phyloP scores from a whole-genome alignment of 2,888 invertebrate genomes.

The Torymus texanus region DNA sequence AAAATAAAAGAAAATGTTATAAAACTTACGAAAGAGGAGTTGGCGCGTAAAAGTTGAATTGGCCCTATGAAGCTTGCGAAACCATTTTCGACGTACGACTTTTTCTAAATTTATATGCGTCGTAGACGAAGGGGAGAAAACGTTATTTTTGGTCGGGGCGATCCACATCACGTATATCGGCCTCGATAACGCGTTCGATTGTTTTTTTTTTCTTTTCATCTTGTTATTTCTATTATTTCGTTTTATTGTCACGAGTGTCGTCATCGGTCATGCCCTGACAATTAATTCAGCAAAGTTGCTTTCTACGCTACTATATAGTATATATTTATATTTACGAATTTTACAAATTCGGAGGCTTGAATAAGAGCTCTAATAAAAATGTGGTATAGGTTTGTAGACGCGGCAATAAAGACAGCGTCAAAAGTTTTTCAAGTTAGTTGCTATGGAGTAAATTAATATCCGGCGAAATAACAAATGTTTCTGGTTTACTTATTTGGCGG shows the following conservation, averaged over 20 bases:
- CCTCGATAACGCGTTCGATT: slow-evolving; percentile 32
- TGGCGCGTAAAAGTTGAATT: no score
- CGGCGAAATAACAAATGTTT: slow-evolving; percentile 7
- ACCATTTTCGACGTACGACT: neutral
- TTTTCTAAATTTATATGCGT: slow-evolving; percentile 12
- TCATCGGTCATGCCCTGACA: slow-evolving; percentile 60
- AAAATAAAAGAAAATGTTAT: neutral
- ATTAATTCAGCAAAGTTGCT: slow-evolving; percentile 36
- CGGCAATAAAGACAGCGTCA: slow-evolving; percentile 30
- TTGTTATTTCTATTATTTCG: slow-evolving; percentile 15
- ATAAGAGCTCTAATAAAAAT: slow-evolving; percentile 40
- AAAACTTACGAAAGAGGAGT: no score
- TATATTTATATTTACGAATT: slow-evolving; percentile 14
- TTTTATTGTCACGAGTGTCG: slow-evolving; percentile 56
- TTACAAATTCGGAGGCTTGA: slow-evolving; percentile 24
- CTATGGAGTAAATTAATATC: neutral
- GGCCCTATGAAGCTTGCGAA: no score
- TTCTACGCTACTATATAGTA: slow-evolving; percentile 6
- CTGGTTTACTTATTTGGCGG: slow-evolving; percentile 6
- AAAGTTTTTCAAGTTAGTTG: slow-evolving; percentile 8
- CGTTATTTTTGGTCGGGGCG: slow-evolving; percentile 1
- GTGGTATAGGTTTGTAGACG: slow-evolving; percentile 22
- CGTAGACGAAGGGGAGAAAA: slow-evolving; percentile 7
- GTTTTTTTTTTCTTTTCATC: slow-evolving; percentile 10
- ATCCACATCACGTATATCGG: slow-evolving; percentile 25